These are phyloP conservation scores for Hedya salicella DNA, from an alignment of 2,888 invertebrate genomes.

Conservation along the genomic window DNA sequence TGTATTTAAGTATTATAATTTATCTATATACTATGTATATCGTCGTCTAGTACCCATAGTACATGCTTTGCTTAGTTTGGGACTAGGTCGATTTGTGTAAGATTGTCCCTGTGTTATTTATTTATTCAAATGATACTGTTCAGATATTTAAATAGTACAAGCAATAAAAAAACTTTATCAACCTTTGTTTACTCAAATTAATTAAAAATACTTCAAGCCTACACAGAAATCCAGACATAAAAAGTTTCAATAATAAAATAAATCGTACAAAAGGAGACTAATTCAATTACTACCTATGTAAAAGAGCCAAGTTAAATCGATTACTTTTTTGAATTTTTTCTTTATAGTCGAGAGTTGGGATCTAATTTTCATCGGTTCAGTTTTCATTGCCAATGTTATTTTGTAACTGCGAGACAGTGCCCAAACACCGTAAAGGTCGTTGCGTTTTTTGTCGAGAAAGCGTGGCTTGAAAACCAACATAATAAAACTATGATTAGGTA, in stretches of 20 bases:
- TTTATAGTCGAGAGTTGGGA: slow-evolving; percentile 26
- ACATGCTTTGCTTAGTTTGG: no score
- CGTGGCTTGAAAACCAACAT: slow-evolving; percentile 34
- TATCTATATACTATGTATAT: no score
- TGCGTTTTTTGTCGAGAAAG: slow-evolving; percentile 55
- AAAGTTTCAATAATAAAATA: background rate
- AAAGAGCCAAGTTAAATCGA: slow-evolving; percentile 22
- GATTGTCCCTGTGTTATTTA: no score
- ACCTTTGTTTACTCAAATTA: no score
- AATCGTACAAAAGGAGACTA: background rate
- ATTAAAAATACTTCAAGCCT: background rate
- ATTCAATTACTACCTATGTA: slow-evolving; percentile 19
- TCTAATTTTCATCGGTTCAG: slow-evolving; percentile 60
- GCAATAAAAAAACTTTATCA: no score
- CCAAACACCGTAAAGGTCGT: slow-evolving; percentile 75
- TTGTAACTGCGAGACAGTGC: slow-evolving; percentile 62
- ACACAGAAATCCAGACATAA: background rate
- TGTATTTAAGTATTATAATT: no score
- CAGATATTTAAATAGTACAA: no score
- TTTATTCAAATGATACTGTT: no score
- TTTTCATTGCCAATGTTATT: slow-evolving; percentile 76
- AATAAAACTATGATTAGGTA: slow-evolving; percentile 23
- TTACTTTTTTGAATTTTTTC: slow-evolving; percentile 20
- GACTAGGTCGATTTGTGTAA: no score
- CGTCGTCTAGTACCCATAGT: no score